These are phyloP conservation scores for Daphoenositta chrysoptera DNA, from an alignment of 2,113 vertebrate genomes.

Conservation along the genomic window DNA sequence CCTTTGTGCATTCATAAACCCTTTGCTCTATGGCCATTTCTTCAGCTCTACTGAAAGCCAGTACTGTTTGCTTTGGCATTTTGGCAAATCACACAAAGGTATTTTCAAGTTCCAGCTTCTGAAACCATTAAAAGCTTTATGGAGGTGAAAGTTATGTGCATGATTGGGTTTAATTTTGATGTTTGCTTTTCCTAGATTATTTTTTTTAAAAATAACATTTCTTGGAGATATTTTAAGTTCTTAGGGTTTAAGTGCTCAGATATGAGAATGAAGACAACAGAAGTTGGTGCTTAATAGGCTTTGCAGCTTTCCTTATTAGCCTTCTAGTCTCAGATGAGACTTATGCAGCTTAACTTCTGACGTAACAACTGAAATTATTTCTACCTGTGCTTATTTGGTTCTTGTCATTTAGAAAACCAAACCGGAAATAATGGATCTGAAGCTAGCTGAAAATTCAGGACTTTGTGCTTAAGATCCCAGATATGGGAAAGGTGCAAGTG, in stretches of 20 bases:
- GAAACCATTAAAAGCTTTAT: not conserved
- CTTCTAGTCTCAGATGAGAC: not conserved
- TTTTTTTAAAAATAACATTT: not conserved
- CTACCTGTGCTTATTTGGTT: not conserved
- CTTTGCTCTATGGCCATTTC: not conserved
- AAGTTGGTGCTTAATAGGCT: not conserved
- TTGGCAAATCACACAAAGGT: not conserved
- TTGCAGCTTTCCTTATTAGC: conserved; percentile 16
- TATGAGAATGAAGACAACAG: not conserved
- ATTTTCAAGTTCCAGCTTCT: not conserved
- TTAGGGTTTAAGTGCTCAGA: not conserved
- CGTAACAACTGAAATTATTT: not conserved
- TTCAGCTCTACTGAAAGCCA: not conserved
- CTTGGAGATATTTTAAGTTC: not conserved
- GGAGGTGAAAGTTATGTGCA: not conserved
- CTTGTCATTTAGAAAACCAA: not conserved
- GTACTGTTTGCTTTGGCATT: not conserved
- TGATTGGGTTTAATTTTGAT: not conserved
- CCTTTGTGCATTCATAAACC: not conserved
- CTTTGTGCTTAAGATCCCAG: not conserved
- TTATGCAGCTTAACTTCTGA: conserved; percentile 24
- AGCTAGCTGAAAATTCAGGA: not conserved
- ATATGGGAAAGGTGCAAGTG: not conserved
- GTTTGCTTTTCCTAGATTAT: not conserved
- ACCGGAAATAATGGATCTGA: not conserved